Percentiles rank a stretch among this genome's conserved stretches.
Evolutionary conservation across 1,140 invertebrate genomes (phyloP).

Genomic region (Sesamia nonagrioides): DNA sequence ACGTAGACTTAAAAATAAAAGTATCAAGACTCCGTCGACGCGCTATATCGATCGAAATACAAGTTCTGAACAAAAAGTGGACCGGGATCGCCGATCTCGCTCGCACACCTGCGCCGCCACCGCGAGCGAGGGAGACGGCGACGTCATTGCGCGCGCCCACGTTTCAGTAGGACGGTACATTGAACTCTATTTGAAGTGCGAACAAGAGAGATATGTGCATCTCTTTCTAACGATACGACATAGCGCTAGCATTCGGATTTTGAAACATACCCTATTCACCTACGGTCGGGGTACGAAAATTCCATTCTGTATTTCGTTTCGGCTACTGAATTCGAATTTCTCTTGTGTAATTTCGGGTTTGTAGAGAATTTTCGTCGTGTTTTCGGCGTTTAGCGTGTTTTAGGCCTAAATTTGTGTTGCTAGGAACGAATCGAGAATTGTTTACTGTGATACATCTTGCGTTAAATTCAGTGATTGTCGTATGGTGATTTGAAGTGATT

Average conservation of each 20-base stretch:
- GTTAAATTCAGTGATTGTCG: neutral
- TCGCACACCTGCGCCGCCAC: conserved; percentile 48
- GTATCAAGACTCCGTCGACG: conserved; percentile 70
- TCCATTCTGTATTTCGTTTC: conserved; percentile 26
- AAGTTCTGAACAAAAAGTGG: conserved; percentile 80
- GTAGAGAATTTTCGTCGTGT: neutral
- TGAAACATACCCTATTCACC: conserved; percentile 40
- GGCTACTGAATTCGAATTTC: conserved; percentile 25
- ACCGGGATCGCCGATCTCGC: conserved; percentile 61
- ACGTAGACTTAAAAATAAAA: conserved; percentile 53
- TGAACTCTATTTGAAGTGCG: conserved; percentile 48
- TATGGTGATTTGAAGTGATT: neutral
- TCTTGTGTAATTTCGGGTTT: neutral
- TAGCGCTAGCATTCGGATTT: conserved; percentile 42
- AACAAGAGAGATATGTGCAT: conserved; percentile 20
- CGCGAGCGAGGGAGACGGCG: conserved; percentile 25
- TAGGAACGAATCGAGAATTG: neutral
- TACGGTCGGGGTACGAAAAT: conserved; percentile 43
- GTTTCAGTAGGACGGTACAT: conserved; percentile 55
- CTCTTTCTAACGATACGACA: conserved; percentile 47
- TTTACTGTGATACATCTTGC: neutral
- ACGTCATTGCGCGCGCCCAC: conserved; percentile 50
- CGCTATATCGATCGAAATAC: conserved; percentile 82
- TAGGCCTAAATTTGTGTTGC: conserved; percentile 23
- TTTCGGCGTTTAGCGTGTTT: neutral